Evolutionary conservation across 2,797 vertebrate genomes (phyloP), one percentile per base, ranked within the genome.

Genomic region (Chiroxiphia lanceolata): DNA sequence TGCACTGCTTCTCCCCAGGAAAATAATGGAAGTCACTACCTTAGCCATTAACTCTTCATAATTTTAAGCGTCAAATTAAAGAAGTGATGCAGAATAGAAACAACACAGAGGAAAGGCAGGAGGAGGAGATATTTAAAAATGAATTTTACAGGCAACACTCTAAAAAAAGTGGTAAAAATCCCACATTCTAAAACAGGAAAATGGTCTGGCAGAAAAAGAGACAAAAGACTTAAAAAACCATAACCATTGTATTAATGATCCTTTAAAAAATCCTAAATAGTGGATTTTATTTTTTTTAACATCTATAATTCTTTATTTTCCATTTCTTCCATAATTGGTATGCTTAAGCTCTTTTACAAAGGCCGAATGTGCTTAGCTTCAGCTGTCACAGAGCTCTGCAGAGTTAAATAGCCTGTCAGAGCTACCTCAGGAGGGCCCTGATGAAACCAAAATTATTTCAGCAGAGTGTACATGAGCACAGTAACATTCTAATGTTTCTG

Each of bases 331-430:
- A 78, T 90, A 90, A 78, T 33, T 61, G 61, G 57, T 65, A 89
- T 59, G 38, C 69, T 78, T 87, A 91, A 47, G 53, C 40, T 89
- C 57, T 87, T 94, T 80, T 91, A 71, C 78, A 81, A 80, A 91
- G 48, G 71, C 61, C 87, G 87, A 91, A 72, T 75, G 64, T 77
- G 54, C 83, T 92, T 71, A 93, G 89, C 71, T 95, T 92, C 89
- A 92, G 72, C 69, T 89, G 92, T 83, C 79, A 80, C 48, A 74
- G 65, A 91, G 38, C 42, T 68, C 87, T 87, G 84, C 38, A 83
- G 74, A 93, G 79, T 74, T 87, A 95, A 93, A 94, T 64, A 92
- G 71, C 71, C 81, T 92, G 87, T 92, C 92, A 94, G 64, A 87
- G 65, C 34, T 69, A 61, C 85, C 93, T 84, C 95, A 81, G 63